phyloP scores from a whole-genome alignment of 2,888 invertebrate genomes.

The Nymphalis c-album region DNA sequence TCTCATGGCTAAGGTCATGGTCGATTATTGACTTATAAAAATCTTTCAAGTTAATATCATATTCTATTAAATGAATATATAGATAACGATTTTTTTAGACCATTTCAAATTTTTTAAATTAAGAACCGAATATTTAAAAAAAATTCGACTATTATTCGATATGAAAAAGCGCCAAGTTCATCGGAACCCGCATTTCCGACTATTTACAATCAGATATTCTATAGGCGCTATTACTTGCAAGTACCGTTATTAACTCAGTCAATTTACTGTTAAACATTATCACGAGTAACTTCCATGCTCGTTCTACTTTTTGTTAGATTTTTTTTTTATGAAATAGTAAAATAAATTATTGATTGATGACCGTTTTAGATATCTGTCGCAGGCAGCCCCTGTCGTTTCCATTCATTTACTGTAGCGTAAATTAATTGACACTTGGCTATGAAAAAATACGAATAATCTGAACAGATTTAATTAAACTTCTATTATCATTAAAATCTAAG shows the following conservation, averaged over 20 bases:
- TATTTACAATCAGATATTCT: constrained; percentile 44
- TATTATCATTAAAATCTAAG: neutral
- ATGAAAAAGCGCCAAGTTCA: constrained; percentile 11
- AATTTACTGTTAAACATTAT: constrained; percentile 61
- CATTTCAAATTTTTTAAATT: neutral
- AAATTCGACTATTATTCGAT: neutral
- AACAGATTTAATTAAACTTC: neutral
- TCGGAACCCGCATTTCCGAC: constrained; percentile 17
- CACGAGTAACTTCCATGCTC: constrained; percentile 47
- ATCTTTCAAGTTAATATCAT: too few species aligned
- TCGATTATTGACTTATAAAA: too few species aligned
- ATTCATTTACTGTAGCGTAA: constrained; percentile 16
- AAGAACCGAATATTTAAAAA: neutral
- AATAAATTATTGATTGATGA: constrained; percentile 20
- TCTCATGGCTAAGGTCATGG: too few species aligned
- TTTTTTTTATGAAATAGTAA: constrained; percentile 24
- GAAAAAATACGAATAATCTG: constrained; percentile 18
- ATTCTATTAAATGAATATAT: too few species aligned
- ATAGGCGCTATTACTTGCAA: constrained; percentile 43
- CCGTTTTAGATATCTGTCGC: constrained; percentile 21
- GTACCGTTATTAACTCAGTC: constrained; percentile 60
- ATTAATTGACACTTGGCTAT: constrained; percentile 13
- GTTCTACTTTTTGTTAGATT: constrained; percentile 32
- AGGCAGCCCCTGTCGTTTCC: constrained; percentile 17
- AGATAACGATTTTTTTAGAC: too few species aligned